Evolutionary conservation across 2,888 invertebrate species (phyloP), one percentile per base, ranked within the genome.

Genomic region (Hyppa rectilinea): DNA sequence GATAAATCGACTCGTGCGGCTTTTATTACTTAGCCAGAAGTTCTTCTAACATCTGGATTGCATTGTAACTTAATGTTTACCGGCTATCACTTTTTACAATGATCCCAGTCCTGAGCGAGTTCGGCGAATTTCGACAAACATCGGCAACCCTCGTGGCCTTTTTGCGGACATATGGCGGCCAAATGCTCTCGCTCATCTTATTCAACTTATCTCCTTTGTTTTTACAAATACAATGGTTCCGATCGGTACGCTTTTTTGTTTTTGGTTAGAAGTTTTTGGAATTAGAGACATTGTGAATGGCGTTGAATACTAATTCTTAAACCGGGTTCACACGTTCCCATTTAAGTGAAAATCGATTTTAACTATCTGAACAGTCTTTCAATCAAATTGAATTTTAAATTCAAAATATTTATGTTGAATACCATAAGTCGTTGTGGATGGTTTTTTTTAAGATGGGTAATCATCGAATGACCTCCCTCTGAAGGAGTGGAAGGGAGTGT

Each of bases 111-210:
- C 70, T 69, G 75, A 71, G 75, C 50, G 14, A 49, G 73, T 87
- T 91, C 91, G 88, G 79, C 80, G 83, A 87, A 86, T 78, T 89
- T 89, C 90, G 91, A 79, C 83, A 75, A 75, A 72, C 78, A 71
- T 91, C 90, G 88, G 84, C 62, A 38, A 65, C 71, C 83, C 87
- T 88, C 84, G 84, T 80, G 67, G 71, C 82, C 82, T 91, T 94
- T 92, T 92, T 91, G 90, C 90, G 82, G 87, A 88, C 94, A 94
- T 92, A 85, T 95, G 94, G 90, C 88, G 78, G 83, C 91, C 94
- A 94, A 92, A 93, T 94, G 94, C 86, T 87, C 83, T 76, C 77
- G 87, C 88, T 88, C 90, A 89, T 91, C 89, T 87, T 85, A 75
- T 81, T 80, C 71, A 75, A 67, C 87, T 84, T 73, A 29, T 59